Base-by-base conservation (phyloP, 2,888 invertebrate species). In the Formica aserva region DNA sequence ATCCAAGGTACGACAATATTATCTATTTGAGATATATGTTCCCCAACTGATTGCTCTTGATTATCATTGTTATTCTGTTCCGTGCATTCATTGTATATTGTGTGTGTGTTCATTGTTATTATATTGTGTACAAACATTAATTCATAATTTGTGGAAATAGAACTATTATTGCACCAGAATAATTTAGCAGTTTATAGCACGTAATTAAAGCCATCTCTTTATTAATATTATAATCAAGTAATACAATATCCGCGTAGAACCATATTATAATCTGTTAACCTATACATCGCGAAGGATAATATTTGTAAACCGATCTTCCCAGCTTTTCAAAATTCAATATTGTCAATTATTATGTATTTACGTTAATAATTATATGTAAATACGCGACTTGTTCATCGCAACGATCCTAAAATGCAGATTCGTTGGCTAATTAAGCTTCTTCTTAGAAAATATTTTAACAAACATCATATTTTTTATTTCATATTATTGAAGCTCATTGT, bases 201-300 rank as follows among this genome's bases (percentile, higher is more conserved):
- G 22, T 80, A 80, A 80, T 72, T 80, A 80, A 72, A 72, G 45
- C 60, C 45, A 48, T 80, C 60, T 80, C 72, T 80, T 80, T 72
- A 72, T 80, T 80, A 80, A 80, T 80, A 72, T 60, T 57, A 48
- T 45, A 80, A 80, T 80, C 72, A 80, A 80, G 48, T 80, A 80
- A 72, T 4, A 72, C 9, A 80, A 71, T 71, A 72, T 9, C 18
- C 29, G 11, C 22, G n/a, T 65, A 38, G n/a, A 38, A 15, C 32
- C 26, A 22, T 52, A 29, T 78, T 77, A 65, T 60, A 75, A 63
- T 35, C 63, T 29, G 29, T 41, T 52, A 29, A 76, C 78, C 22
- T 75, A 48, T n/a, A 55, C 45, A 60, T 22, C 62, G 22, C 62
- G 8, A 29, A 35, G 41, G 11, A 60, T 60, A 48, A 80, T 77